Conservation (phyloP, 2,797 vertebrate species). For the Malacoctenus gilli region DNA sequence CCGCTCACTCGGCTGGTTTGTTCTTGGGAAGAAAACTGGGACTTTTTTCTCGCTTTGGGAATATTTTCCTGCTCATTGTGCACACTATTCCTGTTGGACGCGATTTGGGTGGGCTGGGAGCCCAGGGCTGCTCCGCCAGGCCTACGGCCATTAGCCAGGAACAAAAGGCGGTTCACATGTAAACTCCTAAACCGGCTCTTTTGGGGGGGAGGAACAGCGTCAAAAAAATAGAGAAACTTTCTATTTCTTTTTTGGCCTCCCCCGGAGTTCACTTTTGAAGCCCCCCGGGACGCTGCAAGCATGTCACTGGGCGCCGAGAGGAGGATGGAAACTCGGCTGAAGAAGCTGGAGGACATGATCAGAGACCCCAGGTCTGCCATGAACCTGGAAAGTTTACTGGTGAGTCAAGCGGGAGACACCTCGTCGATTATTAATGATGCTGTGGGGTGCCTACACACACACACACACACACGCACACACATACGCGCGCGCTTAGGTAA, state of each 20-base stretch:
- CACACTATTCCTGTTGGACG: constrained; percentile 62
- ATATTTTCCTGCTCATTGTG: constrained; percentile 70
- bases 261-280: constrained; percentile 11
- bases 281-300: constrained; percentile 34
- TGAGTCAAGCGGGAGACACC: constrained; percentile 69
- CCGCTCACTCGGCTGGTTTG: constrained; percentile 18
- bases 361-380: constrained; percentile 79
- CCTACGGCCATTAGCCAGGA: constrained; percentile 75
- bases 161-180: constrained; percentile 72
- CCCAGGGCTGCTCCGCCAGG: constrained; percentile 71
- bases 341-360: constrained; percentile 85
- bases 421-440: constrained; percentile 66
- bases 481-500: constrained; percentile 14
- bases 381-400: constrained; percentile 87
- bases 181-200: constrained; percentile 38
- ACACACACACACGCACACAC: constrained; percentile 28
- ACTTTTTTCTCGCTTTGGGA: constrained; percentile 36
- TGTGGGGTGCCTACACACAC: constrained; percentile 30
- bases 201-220: not conserved
- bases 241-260: constrained; percentile 6
- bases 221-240: not conserved
- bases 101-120: constrained; percentile 74
- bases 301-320: constrained; percentile 84
- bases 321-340: constrained; percentile 83
- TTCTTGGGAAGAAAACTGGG: not conserved